Percentiles rank a stretch among this genome's conserved stretches.
Evolutionary conservation across 1,140 invertebrate genomes (phyloP).

Genomic region (Mercenaria mercenaria): DNA sequence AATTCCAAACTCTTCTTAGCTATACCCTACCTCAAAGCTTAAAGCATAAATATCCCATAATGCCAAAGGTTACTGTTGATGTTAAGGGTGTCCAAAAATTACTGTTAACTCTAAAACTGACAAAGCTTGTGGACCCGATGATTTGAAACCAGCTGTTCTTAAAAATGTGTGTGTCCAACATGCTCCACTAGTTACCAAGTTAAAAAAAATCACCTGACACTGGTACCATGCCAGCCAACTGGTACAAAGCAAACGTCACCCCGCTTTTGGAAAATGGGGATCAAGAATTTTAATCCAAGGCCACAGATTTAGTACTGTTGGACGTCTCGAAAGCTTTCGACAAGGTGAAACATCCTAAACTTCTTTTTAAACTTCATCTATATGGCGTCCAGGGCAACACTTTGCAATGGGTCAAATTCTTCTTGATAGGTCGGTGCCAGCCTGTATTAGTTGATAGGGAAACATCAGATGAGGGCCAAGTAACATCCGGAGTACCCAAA

Average conservation of each 20-base stretch:
- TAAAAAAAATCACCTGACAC: slow-evolving; percentile 4
- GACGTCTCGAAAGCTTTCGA: slow-evolving; percentile 42
- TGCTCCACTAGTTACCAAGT: slow-evolving; percentile 1
- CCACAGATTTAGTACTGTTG: slow-evolving; percentile 40
- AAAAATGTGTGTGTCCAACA: background rate
- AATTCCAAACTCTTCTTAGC: too few relatives aligned
- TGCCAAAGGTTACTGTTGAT: too few relatives aligned
- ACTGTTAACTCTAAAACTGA: background rate
- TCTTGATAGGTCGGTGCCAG: slow-evolving; percentile 4
- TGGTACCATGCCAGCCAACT: too few relatives aligned
- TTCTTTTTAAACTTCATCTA: too few relatives aligned
- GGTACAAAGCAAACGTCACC: too few relatives aligned
- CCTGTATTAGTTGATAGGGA: slow-evolving; percentile 36
- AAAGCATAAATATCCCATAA: too few relatives aligned
- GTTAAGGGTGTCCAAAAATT: too few relatives aligned
- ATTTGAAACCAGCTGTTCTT: background rate
- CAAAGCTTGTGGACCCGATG: slow-evolving; percentile 11
- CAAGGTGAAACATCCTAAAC: slow-evolving; percentile 45
- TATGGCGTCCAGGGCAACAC: too few relatives aligned
- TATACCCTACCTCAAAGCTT: too few relatives aligned
- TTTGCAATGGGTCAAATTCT: too few relatives aligned
- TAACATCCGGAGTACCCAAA: slow-evolving; percentile 63
- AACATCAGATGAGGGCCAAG: background rate
- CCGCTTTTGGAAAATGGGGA: too few relatives aligned
- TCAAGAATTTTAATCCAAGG: background rate